phyloP scores from a whole-genome alignment of 2,888 invertebrate genomes.

The Maniola hyperantus region DNA sequence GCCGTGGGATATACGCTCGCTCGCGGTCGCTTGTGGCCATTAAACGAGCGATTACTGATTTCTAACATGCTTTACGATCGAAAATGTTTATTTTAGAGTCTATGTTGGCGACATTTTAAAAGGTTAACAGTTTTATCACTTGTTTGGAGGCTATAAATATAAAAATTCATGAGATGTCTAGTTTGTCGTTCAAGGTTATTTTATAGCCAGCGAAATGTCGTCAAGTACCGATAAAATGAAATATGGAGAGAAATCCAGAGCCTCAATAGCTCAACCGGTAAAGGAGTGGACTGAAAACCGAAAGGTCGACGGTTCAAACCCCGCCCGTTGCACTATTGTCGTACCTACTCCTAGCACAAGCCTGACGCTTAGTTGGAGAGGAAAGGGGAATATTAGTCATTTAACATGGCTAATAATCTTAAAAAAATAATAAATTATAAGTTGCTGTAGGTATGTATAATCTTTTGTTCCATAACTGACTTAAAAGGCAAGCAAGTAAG shows the following conservation, averaged over 20 bases:
- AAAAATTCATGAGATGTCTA: constrained; percentile 2
- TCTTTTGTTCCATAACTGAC: too few relatives aligned
- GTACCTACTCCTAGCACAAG: too few relatives aligned
- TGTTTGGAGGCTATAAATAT: constrained; percentile 1
- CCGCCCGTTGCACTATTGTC: too few relatives aligned
- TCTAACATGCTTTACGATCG: constrained; percentile 22
- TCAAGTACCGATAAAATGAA: constrained; percentile 4
- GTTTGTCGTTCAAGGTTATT: background rate
- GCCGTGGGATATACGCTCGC: constrained; percentile 47
- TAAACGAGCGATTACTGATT: constrained; percentile 37
- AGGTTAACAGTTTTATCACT: constrained; percentile 12
- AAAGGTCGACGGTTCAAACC: too few relatives aligned
- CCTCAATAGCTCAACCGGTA: too few relatives aligned
- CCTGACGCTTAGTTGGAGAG: too few relatives aligned
- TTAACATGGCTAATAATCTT: too few relatives aligned
- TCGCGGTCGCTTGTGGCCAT: constrained; percentile 45
- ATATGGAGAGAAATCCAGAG: background rate
- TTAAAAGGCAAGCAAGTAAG: too few relatives aligned
- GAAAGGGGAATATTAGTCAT: too few relatives aligned
- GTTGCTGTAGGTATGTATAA: too few relatives aligned
- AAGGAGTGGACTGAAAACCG: too few relatives aligned
- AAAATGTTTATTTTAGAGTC: constrained; percentile 7
- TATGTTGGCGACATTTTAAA: constrained; percentile 10
- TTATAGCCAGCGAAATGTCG: background rate
- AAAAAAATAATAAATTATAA: too few relatives aligned